These are phyloP conservation scores for Heliconius charithonia DNA, from an alignment of 2,888 invertebrate species.

Conservation along the genomic window DNA sequence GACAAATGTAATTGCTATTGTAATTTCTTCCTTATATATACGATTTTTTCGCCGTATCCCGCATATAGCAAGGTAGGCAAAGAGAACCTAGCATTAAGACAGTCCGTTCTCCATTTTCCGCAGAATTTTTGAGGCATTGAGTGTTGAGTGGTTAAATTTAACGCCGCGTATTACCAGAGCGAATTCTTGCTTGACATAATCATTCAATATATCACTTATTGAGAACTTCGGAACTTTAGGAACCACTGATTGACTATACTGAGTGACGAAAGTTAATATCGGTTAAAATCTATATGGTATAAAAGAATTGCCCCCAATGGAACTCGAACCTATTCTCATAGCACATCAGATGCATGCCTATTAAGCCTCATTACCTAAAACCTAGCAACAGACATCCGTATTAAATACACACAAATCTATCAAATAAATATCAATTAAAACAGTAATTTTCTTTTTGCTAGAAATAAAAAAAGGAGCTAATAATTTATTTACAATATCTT, in stretches of 20 bases:
- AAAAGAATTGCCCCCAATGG: background rate
- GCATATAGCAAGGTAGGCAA: background rate
- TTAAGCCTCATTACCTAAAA: background rate
- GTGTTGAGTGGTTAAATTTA: background rate
- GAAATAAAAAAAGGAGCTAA: constrained; percentile 3
- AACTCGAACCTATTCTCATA: background rate
- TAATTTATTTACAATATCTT: constrained; percentile 20
- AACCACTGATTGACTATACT: too few species aligned
- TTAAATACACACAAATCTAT: too few species aligned
- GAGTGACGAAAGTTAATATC: too few species aligned
- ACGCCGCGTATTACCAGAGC: background rate
- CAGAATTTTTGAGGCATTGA: background rate
- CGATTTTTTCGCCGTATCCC: background rate
- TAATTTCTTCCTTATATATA: background rate
- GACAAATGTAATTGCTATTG: background rate
- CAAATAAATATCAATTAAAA: too few species aligned
- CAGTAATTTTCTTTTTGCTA: background rate
- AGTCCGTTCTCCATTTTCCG: background rate
- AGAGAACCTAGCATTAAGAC: background rate
- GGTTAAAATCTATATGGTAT: too few species aligned
- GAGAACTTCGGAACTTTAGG: too few species aligned
- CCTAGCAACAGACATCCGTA: background rate
- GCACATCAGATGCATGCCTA: background rate
- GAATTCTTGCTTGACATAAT: too few species aligned
- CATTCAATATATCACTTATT: too few species aligned